Percentiles rank a stretch among this genome's conserved stretches.
Conservation (phyloP, 2,113 vertebrate species). For the Laticauda laticaudata region DNA sequence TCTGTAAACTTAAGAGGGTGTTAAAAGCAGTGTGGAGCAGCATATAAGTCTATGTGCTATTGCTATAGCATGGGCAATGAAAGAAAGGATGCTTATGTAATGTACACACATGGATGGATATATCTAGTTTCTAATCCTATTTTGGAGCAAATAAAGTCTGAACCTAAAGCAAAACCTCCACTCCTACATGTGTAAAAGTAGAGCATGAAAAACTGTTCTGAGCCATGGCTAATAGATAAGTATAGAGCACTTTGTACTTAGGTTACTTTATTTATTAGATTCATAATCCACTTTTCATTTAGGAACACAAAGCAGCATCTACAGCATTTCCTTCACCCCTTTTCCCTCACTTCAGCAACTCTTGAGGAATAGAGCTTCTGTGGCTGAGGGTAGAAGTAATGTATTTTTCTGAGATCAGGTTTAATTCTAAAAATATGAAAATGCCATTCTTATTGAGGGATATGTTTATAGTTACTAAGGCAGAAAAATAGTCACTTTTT, state of each 20-base stretch:
- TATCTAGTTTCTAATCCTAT: neutral
- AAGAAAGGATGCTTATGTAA: neutral
- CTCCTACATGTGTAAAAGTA: neutral
- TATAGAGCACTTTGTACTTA: neutral
- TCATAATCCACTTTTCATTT: neutral
- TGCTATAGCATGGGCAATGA: neutral
- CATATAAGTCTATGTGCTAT: too few species aligned
- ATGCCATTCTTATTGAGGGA: neutral
- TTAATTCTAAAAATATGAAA: neutral
- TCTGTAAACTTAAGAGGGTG: too few species aligned
- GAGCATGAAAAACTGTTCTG: conserved; percentile 1
- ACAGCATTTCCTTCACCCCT: neutral
- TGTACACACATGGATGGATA: neutral
- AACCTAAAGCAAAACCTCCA: neutral
- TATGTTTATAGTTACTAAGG: neutral
- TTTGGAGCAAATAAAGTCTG: neutral
- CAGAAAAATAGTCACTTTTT: neutral
- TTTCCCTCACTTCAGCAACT: neutral
- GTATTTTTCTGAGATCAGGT: neutral
- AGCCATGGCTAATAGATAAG: neutral
- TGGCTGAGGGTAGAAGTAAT: neutral
- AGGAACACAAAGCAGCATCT: neutral
- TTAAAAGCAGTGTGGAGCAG: too few species aligned
- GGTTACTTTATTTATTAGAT: neutral
- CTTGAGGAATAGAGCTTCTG: neutral